Conservation (phyloP, 2,797 vertebrate species). For the Choloepus didactylus region DNA sequence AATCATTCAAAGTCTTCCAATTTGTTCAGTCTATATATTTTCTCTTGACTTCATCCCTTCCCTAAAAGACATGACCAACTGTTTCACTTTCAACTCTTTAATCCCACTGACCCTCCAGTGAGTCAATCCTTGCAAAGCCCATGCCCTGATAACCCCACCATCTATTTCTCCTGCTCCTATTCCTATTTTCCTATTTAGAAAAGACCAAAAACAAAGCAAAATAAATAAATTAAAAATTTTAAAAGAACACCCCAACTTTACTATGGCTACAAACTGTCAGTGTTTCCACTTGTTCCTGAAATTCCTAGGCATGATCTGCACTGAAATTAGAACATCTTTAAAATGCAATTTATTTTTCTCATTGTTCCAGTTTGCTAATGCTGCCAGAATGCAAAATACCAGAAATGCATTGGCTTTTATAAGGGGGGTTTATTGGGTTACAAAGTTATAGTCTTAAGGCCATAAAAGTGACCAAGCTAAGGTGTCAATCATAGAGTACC, state of each 20-base stretch:
- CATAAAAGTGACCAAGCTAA: no score
- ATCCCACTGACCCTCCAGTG: background rate
- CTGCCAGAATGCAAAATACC: no score
- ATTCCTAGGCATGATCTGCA: slow-evolving; percentile 41
- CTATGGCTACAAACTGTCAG: background rate
- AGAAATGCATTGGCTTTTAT: no score
- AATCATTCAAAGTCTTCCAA: slow-evolving; percentile 26
- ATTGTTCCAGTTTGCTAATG: no score
- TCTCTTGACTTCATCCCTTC: background rate
- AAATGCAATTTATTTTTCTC: slow-evolving; percentile 28
- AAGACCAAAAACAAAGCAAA: slow-evolving; percentile 30
- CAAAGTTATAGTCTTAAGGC: no score
- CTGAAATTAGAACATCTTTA: slow-evolving; percentile 26
- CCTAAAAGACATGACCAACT: background rate
- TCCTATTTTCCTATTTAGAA: background rate
- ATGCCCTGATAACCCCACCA: background rate
- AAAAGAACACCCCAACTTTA: background rate
- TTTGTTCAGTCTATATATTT: slow-evolving; percentile 52
- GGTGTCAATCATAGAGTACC: no score
- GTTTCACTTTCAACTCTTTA: slow-evolving; percentile 21
- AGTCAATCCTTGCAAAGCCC: slow-evolving; percentile 24
- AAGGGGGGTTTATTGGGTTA: no score
- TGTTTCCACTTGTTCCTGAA: slow-evolving; percentile 22
- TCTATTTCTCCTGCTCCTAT: background rate
- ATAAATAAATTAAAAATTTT: background rate